These are phyloP conservation scores for Notocelia uddmanniana DNA, from an alignment of 2,888 invertebrate genomes.

Conservation along the genomic window DNA sequence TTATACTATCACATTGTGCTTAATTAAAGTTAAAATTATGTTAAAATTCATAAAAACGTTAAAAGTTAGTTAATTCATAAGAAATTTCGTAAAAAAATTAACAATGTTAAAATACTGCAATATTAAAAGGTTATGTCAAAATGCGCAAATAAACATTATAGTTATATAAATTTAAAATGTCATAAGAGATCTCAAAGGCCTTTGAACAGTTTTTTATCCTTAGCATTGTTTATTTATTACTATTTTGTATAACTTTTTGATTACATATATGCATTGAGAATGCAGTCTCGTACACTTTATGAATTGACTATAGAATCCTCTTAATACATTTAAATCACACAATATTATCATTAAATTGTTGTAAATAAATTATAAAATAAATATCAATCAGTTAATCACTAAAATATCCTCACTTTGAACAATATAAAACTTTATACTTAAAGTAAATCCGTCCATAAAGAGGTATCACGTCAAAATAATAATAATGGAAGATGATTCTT, in stretches of 20 bases:
- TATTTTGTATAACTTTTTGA: too few relatives aligned
- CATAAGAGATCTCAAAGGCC: slow-evolving; percentile 15
- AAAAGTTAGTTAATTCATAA: slow-evolving; percentile 13
- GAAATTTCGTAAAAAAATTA: slow-evolving; percentile 15
- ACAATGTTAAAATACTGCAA: slow-evolving; percentile 2
- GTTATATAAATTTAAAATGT: slow-evolving; percentile 9
- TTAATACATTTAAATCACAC: background rate
- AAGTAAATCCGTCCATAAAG: slow-evolving; percentile 23
- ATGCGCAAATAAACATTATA: slow-evolving; percentile 3
- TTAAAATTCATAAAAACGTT: slow-evolving; percentile 15
- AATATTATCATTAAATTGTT: background rate
- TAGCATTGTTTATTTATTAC: too few relatives aligned
- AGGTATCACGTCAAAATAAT: slow-evolving; percentile 16
- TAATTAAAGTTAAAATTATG: slow-evolving; percentile 49
- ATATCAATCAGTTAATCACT: background rate
- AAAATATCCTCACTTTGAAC: slow-evolving; percentile 1
- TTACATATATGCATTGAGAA: too few relatives aligned
- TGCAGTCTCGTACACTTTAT: too few relatives aligned
- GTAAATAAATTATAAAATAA: background rate
- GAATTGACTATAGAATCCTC: background rate
- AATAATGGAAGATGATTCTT: slow-evolving; percentile 25
- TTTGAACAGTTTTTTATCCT: too few relatives aligned
- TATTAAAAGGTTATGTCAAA: background rate
- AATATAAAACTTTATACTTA: slow-evolving; percentile 25
- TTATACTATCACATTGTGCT: slow-evolving; percentile 65